Evolutionary conservation across 1,140 invertebrate genomes (phyloP).

Genomic region (Micrasema longulum): DNA sequence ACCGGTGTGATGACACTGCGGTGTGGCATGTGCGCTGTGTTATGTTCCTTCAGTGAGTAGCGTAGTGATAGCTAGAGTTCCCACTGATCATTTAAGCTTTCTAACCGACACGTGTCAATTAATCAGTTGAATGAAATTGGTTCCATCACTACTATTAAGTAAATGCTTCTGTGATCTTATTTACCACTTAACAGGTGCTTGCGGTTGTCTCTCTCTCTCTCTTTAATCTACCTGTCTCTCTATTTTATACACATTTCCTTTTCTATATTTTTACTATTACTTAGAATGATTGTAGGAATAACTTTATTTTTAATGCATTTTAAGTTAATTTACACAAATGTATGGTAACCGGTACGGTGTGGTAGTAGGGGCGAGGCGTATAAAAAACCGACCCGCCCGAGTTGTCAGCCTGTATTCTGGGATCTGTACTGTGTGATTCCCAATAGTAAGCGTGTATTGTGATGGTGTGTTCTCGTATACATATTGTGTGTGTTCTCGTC

Average conservation of each 20-base stretch:
- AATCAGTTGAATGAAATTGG: conserved; percentile 5
- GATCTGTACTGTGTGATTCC: no score
- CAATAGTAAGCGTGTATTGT: no score
- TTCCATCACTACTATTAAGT: conserved; percentile 11
- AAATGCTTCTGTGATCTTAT: conserved; percentile 45
- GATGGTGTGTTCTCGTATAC: no score
- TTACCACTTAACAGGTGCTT: conserved; percentile 39
- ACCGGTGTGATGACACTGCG: no score
- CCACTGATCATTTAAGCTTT: conserved; percentile 22
- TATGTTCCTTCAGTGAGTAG: conserved; percentile 24
- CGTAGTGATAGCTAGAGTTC: background rate
- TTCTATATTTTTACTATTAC: background rate
- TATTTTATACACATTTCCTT: conserved; percentile 13
- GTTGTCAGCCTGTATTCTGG: no score
- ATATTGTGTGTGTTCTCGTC: no score
- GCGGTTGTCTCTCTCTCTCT: conserved; percentile 36
- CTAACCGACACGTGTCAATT: conserved; percentile 38
- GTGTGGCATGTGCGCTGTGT: no score
- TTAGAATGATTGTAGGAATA: background rate
- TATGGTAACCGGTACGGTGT: background rate
- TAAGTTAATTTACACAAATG: background rate
- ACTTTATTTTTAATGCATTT: conserved; percentile 3
- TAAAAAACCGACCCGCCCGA: no score
- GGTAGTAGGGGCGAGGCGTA: background rate
- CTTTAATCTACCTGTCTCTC: conserved; percentile 4